Percentiles rank a stretch among this genome's conserved stretches.
Conservation (phyloP, 1,140 invertebrate species). For the Holcopasites calliopsidis region DNA sequence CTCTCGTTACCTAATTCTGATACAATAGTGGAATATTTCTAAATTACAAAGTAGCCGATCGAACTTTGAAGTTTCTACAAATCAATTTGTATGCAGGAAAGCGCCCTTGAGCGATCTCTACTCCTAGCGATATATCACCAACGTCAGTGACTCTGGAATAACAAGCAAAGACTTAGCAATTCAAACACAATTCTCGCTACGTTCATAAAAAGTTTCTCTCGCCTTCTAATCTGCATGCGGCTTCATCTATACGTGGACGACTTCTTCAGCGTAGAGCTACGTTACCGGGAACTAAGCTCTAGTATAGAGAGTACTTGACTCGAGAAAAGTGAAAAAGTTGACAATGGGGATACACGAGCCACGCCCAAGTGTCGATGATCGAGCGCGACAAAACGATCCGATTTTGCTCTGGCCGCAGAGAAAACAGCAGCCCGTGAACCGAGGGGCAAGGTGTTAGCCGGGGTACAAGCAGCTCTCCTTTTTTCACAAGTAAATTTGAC, state of each 20-base stretch:
- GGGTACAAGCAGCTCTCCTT: slow-evolving; percentile 30
- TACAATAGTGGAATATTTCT: background rate
- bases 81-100: background rate
- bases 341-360: slow-evolving; percentile 55
- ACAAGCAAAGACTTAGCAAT: background rate
- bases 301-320: slow-evolving; percentile 28
- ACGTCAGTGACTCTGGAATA: background rate
- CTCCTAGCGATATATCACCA: background rate
- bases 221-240: background rate
- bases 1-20: too few relatives aligned
- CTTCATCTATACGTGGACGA: background rate
- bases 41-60: background rate
- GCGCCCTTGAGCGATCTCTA: background rate
- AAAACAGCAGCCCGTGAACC: slow-evolving; percentile 14
- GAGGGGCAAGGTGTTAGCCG: slow-evolving; percentile 21
- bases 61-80: too few relatives aligned
- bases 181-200: background rate
- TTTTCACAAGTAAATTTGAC: slow-evolving; percentile 76
- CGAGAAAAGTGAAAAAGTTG: slow-evolving; percentile 26
- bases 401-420: slow-evolving; percentile 23
- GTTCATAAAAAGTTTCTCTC: background rate
- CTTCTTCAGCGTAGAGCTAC: background rate
- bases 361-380: slow-evolving; percentile 41
- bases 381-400: slow-evolving; percentile 49
- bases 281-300: slow-evolving; percentile 2